Percentiles rank a stretch among this genome's conserved stretches.
Evolutionary conservation across 2,888 invertebrate species (phyloP).

Genomic region (Acronicta leporina): DNA sequence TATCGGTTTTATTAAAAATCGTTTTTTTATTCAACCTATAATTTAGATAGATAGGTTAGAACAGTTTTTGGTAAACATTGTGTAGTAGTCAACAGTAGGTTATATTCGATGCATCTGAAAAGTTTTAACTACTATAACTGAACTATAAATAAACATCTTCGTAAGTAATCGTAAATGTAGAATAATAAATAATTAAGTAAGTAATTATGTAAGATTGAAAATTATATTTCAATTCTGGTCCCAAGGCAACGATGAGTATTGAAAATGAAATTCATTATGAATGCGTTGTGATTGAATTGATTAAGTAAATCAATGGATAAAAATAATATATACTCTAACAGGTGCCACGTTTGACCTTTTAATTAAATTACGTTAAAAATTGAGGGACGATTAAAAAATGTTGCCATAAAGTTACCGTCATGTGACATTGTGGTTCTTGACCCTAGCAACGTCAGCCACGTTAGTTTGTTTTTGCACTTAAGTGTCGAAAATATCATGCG

Average conservation of each 20-base stretch:
- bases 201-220: too few species aligned
- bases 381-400: conserved; percentile 25
- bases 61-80: too few species aligned
- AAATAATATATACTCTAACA: conserved; percentile 30
- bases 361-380: conserved; percentile 12
- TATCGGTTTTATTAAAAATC: conserved; percentile 26
- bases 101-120: too few species aligned
- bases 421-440: conserved; percentile 55
- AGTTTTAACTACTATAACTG: too few species aligned
- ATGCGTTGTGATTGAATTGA: not conserved
- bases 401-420: conserved; percentile 27
- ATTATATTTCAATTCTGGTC: too few species aligned
- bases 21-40: too few species aligned
- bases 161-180: too few species aligned
- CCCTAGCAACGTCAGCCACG: conserved; percentile 17
- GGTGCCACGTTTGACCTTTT: conserved; percentile 55
- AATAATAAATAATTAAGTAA: too few species aligned
- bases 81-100: too few species aligned
- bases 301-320: not conserved
- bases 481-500: conserved; percentile 33
- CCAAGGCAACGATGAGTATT: too few species aligned
- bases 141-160: too few species aligned
- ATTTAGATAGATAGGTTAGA: too few species aligned
- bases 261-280: not conserved
- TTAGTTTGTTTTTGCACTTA: conserved; percentile 38